Conservation (phyloP, 2,888 invertebrate species). For the Cotesia congregata region DNA sequence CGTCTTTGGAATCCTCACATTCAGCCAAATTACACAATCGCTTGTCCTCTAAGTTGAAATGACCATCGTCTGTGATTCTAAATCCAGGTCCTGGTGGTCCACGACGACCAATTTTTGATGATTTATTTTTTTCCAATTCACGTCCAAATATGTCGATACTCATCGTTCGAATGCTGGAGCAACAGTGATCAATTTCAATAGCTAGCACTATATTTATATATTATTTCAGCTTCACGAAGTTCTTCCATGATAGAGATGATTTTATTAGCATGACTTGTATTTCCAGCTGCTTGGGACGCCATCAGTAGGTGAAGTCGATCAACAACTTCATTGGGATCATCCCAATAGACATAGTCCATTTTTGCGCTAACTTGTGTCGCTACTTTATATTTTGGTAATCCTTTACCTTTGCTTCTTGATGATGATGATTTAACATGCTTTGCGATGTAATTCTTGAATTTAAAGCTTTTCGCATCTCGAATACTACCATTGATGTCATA, state of each 20-base stretch:
- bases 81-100: constrained; percentile 31
- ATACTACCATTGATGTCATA: too few relatives aligned
- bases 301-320: constrained; percentile 43
- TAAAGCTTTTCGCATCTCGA: not conserved
- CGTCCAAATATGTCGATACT: constrained; percentile 35
- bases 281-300: constrained; percentile 40
- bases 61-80: constrained; percentile 32
- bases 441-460: not conserved
- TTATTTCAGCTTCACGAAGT: constrained; percentile 44
- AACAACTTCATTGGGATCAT: constrained; percentile 48
- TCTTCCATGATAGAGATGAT: constrained; percentile 47
- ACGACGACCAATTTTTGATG: constrained; percentile 1
- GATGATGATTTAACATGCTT: not conserved
- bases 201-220: constrained; percentile 36
- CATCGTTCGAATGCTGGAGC: not conserved
- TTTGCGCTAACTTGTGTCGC: not conserved
- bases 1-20: constrained; percentile 25
- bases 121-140: not conserved
- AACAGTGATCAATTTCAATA: not conserved
- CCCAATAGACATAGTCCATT: constrained; percentile 45
- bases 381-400: not conserved
- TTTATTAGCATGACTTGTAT: constrained; percentile 45
- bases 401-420: not conserved
- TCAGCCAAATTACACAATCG: constrained; percentile 38
- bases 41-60: constrained; percentile 40